Base-by-base conservation (phyloP, 2,113 vertebrate genomes). In the Blennius ocellaris region DNA sequence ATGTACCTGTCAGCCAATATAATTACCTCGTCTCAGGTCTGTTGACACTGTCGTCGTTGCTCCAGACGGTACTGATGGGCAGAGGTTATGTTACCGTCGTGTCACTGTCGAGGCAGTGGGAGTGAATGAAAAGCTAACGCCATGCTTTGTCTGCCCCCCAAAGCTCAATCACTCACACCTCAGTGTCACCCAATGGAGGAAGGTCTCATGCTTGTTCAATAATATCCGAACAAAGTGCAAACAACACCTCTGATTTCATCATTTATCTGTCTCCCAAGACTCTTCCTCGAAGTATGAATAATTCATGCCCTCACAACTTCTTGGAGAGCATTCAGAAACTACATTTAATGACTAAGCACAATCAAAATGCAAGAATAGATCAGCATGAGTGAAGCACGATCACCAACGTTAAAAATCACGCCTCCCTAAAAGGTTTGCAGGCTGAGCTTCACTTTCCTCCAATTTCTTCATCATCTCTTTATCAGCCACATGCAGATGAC, bases 1-100 rank as follows among this genome's bases (percentile, higher is more conserved):
- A 70, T 54, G 36, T 11, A 39, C 47, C 48, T 37, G n/a, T 17
- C 50, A 10, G 37, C 14, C 43, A 1, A 6, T 0, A 10, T 47
- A 44, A 71, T 63, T 49, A 44, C 16, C 40, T 10, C 21, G 12
- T 63, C 38, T 48, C 39, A 48, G 40, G 11, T 66, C 59, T 69
- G 64, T 49, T 61, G 55, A 37, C 41, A n/a, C 53, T 1, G 16
- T 36, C 12, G 21, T 71, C 55, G 53, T 39, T 16, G 48, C 17
- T 59, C 56, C 73, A 64, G 56, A 67, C 60, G 43, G 36, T 12
- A 21, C 53, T 47, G 65, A 78, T 80, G 70, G 49, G 49, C 12
- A 53, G 8, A 74, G 69, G 71, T 49, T 69, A 16, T 57, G 44
- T 36, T 40, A 21, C 62, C 53, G 40, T n/a, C 7, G 40, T 16